Evolutionary conservation across 2,113 vertebrate species (phyloP).

Genomic region (Ranitomeya variabilis): DNA sequence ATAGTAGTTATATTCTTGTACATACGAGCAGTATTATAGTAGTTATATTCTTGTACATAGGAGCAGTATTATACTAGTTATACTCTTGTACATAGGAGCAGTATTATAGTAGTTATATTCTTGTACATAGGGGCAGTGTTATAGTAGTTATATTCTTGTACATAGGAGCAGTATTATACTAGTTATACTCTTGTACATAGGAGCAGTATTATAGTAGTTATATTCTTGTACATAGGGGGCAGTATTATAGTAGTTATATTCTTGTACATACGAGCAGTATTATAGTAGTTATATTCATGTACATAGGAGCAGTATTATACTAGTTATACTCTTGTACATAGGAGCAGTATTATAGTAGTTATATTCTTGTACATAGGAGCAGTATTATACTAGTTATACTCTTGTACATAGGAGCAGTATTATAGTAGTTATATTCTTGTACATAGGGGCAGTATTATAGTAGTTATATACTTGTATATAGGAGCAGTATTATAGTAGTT

Average conservation of each 20-base stretch:
- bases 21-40: too few relatives aligned
- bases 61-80: too few relatives aligned
- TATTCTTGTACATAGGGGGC: not conserved
- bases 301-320: not conserved
- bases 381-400: not conserved
- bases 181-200: not conserved
- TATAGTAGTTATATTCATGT: too few relatives aligned
- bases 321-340: not conserved
- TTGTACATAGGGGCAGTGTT: not conserved
- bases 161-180: too few relatives aligned
- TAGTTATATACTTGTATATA: too few relatives aligned
- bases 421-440: not conserved
- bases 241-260: too few relatives aligned
- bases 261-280: too few relatives aligned
- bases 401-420: not conserved
- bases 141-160: too few relatives aligned
- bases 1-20: not conserved
- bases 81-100: not conserved
- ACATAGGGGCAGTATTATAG: not conserved
- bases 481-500: too few relatives aligned
- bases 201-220: not conserved
- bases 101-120: not conserved
- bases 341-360: not conserved
- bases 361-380: too few relatives aligned
- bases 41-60: too few relatives aligned